Base-by-base conservation (phyloP, 2,113 vertebrate species). In the Turdus rufiventris region DNA sequence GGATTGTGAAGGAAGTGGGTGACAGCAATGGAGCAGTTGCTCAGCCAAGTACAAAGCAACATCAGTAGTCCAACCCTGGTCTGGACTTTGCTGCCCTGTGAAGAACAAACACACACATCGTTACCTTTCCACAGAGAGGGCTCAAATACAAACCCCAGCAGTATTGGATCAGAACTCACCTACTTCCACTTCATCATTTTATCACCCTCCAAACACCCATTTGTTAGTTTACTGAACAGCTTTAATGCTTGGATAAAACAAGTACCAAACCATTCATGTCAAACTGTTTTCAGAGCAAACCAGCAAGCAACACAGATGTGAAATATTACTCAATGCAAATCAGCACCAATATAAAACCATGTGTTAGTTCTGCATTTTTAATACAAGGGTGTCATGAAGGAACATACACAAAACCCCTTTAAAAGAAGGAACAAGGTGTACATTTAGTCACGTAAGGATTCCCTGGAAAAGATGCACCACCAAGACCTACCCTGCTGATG, bases 1-100 rank as follows among this genome's bases (percentile, higher is more conserved):
- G 99, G 98, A 68, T 99, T 99, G 98, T 99, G 99, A 68, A 99
- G 98, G 96, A 99, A 99, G 97, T 99, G 99, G 7, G 99, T 99
- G 93, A 99, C 99, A 8, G 99, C 99, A 56, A 99, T 99, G 3
- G 99, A 99, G 95, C 99, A 99, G 98, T 98, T 99, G 97, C 98
- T 99, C 83, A 99, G 98, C 99, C 99, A 99, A 7, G 99, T 99
- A 87, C 99, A 99, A 75, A 99, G 98, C 96, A 99, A 96, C 98
- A 99, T 99, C 95, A 99, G 97, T 10, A 99, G 98, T 71, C 99
- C 99, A 71, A 99, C 99, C 85, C 99, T 98, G 60, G 99, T 99
- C 97, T 99, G 99, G 25, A 99, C 98, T 97, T 99, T 99, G 97
- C 99, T 99, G 97, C 99, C 99, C 99, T 99, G 98, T 6, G 97